Percentiles rank a stretch among this genome's conserved stretches.
phyloP scores from a whole-genome alignment of 2,888 invertebrate genomes.

The Agrochola lota region DNA sequence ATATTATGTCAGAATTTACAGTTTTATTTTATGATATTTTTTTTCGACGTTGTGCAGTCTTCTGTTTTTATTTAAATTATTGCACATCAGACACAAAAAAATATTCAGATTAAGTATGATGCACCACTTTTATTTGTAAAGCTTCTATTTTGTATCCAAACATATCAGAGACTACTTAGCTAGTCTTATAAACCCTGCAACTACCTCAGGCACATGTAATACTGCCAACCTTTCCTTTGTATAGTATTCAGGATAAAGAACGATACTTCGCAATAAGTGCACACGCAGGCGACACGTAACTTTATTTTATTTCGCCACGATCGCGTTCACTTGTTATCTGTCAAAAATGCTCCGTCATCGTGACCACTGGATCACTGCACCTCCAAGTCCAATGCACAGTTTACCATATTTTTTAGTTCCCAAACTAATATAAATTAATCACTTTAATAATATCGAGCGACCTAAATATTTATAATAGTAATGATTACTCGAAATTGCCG shows the following conservation, averaged over 20 bases:
- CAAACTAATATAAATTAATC: slow-evolving; percentile 45
- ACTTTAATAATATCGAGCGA: slow-evolving; percentile 57
- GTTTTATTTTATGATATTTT: too few species aligned
- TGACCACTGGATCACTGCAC: slow-evolving; percentile 46
- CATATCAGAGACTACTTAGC: background rate
- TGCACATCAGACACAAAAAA: too few species aligned
- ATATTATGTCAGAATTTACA: background rate
- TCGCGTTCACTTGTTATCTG: slow-evolving; percentile 61
- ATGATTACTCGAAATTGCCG: slow-evolving; percentile 82
- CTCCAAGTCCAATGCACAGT: slow-evolving; percentile 17
- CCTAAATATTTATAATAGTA: slow-evolving; percentile 68
- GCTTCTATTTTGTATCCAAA: background rate
- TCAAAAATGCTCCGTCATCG: slow-evolving; percentile 74
- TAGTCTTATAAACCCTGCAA: background rate
- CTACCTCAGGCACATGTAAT: slow-evolving; percentile 2
- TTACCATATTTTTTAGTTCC: slow-evolving; percentile 6
- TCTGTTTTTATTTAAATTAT: background rate
- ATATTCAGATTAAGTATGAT: background rate
- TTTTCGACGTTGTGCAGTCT: too few species aligned
- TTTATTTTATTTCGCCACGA: slow-evolving; percentile 65
- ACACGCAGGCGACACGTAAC: slow-evolving; percentile 48
- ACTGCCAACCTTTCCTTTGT: slow-evolving; percentile 6
- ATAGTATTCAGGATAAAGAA: slow-evolving; percentile 33
- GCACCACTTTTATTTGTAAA: background rate
- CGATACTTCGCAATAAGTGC: slow-evolving; percentile 55